Percentiles rank a stretch among this genome's conserved stretches.
Evolutionary conservation across 2,797 vertebrate genomes (phyloP).

Genomic region (Eremophila alpestris): DNA sequence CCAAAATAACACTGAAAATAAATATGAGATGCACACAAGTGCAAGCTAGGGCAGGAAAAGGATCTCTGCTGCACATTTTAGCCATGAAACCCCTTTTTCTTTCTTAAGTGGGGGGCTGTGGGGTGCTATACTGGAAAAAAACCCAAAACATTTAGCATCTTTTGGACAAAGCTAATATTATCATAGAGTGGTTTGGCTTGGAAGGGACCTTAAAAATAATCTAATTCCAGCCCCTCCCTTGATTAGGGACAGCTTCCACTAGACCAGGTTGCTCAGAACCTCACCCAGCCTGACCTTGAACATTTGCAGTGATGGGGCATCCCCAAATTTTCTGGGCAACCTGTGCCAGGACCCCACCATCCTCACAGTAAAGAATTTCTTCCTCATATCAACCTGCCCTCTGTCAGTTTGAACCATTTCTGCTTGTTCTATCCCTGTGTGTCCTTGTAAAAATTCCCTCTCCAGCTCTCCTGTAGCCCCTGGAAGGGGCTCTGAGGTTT

Average conservation of each 20-base stretch:
- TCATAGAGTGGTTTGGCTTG: background rate
- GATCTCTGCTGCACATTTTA: background rate
- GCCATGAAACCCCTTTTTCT: background rate
- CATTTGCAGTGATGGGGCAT: background rate
- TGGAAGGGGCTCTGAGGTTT: background rate
- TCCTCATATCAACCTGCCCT: background rate
- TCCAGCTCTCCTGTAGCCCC: background rate
- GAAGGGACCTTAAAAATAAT: background rate
- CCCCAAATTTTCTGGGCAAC: background rate
- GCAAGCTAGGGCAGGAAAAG: background rate
- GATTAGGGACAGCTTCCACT: background rate
- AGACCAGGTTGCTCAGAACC: background rate
- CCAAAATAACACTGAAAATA: background rate
- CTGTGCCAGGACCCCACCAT: background rate
- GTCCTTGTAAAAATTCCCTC: no score
- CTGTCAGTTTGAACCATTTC: background rate
- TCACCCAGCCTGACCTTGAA: background rate
- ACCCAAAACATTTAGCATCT: constrained; percentile 1
- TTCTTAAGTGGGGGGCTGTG: background rate
- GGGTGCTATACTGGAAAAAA: background rate
- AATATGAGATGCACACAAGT: background rate
- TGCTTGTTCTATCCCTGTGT: background rate
- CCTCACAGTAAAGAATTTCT: background rate
- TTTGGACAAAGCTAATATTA: constrained; percentile 26
- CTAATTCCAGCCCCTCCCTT: background rate